Evolutionary conservation across 2,888 invertebrate species (phyloP).

Genomic region (Eurytoma californica): DNA sequence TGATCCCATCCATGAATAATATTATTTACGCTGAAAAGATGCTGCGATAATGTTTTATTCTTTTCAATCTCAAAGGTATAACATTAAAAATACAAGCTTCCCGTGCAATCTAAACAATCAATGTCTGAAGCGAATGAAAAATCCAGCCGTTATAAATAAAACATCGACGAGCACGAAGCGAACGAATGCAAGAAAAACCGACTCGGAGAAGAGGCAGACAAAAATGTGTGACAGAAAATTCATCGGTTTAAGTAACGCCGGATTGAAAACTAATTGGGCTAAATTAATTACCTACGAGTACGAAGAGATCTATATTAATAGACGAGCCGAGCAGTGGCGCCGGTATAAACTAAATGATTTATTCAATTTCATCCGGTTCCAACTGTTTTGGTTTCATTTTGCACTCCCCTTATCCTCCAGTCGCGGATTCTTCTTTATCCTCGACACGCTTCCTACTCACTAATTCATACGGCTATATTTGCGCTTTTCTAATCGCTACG

Average conservation of each 20-base stretch:
- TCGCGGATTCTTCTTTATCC: background rate
- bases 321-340: slow-evolving; percentile 6
- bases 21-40: too few relatives aligned
- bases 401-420: background rate
- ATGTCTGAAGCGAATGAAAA: too few relatives aligned
- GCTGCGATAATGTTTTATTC: too few relatives aligned
- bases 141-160: background rate
- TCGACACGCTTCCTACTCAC: background rate
- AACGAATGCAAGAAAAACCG: background rate
- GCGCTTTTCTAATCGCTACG: background rate
- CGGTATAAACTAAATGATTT: slow-evolving; percentile 40
- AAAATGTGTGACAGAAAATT: slow-evolving; percentile 14
- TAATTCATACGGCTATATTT: background rate
- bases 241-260: slow-evolving; percentile 47
- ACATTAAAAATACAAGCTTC: too few relatives aligned
- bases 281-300: slow-evolving; percentile 60
- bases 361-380: slow-evolving; percentile 41
- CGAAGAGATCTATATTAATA: slow-evolving; percentile 58
- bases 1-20: too few relatives aligned
- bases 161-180: background rate
- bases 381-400: slow-evolving; percentile 3
- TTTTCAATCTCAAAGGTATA: too few relatives aligned
- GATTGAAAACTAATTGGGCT: slow-evolving; percentile 57
- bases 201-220: background rate
- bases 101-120: too few relatives aligned